phyloP scores from a whole-genome alignment of 53 echinoderm and acorn worm species.

The Echinarachnius parma region DNA sequence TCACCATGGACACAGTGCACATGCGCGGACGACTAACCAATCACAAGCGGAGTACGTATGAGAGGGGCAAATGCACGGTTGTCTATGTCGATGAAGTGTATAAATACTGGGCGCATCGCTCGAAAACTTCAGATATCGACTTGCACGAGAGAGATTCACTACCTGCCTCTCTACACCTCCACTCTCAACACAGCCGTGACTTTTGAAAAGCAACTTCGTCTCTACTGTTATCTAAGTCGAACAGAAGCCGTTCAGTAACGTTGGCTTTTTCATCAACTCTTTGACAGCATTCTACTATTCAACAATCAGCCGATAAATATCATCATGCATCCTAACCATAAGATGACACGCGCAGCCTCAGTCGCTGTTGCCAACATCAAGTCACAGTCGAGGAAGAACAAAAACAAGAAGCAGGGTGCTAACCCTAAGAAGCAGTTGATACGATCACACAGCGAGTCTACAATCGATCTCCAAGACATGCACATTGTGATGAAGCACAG shows the following conservation, averaged over 20 bases:
- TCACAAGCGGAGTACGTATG: slow-evolving; percentile 17
- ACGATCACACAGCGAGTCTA: slow-evolving; percentile 91
- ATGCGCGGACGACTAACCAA: slow-evolving; percentile 1
- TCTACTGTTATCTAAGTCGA: too few relatives aligned
- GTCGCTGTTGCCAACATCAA: slow-evolving; percentile 34
- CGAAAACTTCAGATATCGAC: slow-evolving; percentile 21
- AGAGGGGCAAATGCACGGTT: slow-evolving; percentile 8
- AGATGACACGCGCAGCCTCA: slow-evolving; percentile 30
- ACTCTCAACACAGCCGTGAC: too few relatives aligned
- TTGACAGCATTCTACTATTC: too few relatives aligned
- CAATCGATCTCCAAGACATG: slow-evolving; percentile 74
- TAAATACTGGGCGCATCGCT: slow-evolving; percentile 26
- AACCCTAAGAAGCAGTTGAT: slow-evolving; percentile 93
- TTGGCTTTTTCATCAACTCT: too few relatives aligned
- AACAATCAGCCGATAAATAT: too few relatives aligned
- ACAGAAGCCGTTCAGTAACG: too few relatives aligned
- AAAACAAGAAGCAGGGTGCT: slow-evolving; percentile 41
- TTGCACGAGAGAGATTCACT: slow-evolving; percentile 23
- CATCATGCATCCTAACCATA: slow-evolving; percentile 42
- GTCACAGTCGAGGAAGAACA: slow-evolving; percentile 8
- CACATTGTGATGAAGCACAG: slow-evolving; percentile 48
- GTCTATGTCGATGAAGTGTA: slow-evolving; percentile 13
- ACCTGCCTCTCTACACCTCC: neutral
- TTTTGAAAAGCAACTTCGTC: too few relatives aligned
- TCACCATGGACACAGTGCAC: too few relatives aligned